These are phyloP conservation scores for Epirrita christyi DNA, from an alignment of 2,888 invertebrate genomes.

Conservation along the genomic window DNA sequence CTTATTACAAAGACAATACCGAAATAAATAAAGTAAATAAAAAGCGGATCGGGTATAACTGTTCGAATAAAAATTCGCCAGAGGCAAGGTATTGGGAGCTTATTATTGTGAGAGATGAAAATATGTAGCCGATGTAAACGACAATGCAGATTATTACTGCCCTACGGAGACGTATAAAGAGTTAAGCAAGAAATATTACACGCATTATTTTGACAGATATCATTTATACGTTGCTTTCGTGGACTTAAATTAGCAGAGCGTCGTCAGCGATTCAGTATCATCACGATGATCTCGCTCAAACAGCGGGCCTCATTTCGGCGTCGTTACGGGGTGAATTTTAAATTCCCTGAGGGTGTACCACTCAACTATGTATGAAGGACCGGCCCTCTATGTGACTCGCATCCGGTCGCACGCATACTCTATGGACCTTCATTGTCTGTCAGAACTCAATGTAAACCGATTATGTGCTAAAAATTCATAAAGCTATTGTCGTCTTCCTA, in stretches of 20 bases:
- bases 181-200: conserved; percentile 64
- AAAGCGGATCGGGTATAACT: conserved; percentile 55
- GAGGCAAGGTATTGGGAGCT: conserved; percentile 57
- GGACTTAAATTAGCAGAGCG: conserved; percentile 32
- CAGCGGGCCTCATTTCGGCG: conserved; percentile 64
- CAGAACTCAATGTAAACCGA: conserved; percentile 73
- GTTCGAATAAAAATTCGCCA: conserved; percentile 60
- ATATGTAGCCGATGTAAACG: conserved; percentile 73
- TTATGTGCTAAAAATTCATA: conserved; percentile 79
- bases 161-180: conserved; percentile 68
- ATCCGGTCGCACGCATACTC: conserved; percentile 71
- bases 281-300: conserved; percentile 64
- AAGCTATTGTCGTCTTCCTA: conserved; percentile 66
- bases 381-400: conserved; percentile 59
- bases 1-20: conserved; percentile 31
- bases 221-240: conserved; percentile 30
- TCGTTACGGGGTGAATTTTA: conserved; percentile 79
- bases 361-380: conserved; percentile 80
- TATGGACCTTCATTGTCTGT: conserved; percentile 68
- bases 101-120: conserved; percentile 70
- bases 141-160: conserved; percentile 76
- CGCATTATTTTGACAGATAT: conserved; percentile 44
- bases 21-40: conserved; percentile 29
- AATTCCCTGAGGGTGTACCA: conserved; percentile 66
- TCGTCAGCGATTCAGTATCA: conserved; percentile 46